Base-by-base conservation (phyloP, 2,113 vertebrate species). In the Galbula dea region DNA sequence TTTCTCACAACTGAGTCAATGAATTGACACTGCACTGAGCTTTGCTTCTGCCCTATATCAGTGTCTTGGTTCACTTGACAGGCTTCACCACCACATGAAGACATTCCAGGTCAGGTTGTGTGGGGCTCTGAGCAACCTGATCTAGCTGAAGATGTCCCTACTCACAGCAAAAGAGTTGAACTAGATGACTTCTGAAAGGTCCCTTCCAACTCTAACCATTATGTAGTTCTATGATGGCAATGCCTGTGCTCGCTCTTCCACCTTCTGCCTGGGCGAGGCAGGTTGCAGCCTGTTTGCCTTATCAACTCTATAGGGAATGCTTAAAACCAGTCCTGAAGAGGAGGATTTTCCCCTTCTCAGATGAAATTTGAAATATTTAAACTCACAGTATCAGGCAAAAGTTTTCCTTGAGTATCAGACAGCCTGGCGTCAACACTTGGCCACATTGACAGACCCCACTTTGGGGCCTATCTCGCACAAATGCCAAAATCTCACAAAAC, bases 381-480 rank as follows among this genome's bases (percentile, higher is more conserved):
- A 34, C 39, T 65, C 67, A 12, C 32, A 23, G 34, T 11, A 1
- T 5, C 4, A 3, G 27, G 55, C 27, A n/a, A 85, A 83, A 30
- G 32, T 73, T 41, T 59, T 15, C 36, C 34, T 30, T 29, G 1
- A 23, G 39, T 3, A 7, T 14, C 7, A 43, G 0, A 4, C 15
- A 69, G 67, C 41, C 48, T 5, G 2, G 73, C 7, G 1, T 17
- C 9, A 1, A 19, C 1, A 1, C 51, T 26, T 1, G 11, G 34
- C 58, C 15, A 65, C 30, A 2, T 2, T 37, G 61, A 7, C n/a
- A 4, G 30, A 0, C 2, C 66, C 15, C 57, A 0, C 6, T 11
- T 3, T 11, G 29, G 2, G 30, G 63, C 45, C 57, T 6, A 12
- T 10, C 74, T 48, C 11, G 8, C 49, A 39, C 16, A 46, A 3